A percentile compares a stretch with the other conserved stretches of the same genome.
Evolutionary conservation across 1,140 invertebrate genomes (phyloP).

Genomic region (Spodoptera litura): DNA sequence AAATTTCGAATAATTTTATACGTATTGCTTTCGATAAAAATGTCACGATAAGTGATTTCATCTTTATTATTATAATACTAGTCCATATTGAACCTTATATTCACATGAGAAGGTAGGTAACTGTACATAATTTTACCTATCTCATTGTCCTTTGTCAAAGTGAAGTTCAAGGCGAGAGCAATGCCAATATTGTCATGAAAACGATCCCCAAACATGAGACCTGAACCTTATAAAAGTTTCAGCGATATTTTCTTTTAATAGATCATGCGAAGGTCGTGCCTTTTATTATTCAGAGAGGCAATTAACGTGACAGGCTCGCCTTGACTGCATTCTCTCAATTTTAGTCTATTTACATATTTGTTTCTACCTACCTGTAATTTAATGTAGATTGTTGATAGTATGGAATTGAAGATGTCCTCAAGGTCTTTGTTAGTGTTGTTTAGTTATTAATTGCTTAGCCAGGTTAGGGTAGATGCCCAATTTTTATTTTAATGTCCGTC

Average conservation of each 20-base stretch:
- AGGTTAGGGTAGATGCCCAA: too few relatives aligned
- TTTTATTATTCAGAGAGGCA: conserved; percentile 18
- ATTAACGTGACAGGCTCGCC: conserved; percentile 1
- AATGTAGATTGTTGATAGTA: not conserved
- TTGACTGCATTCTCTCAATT: conserved; percentile 36
- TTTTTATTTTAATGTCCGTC: too few relatives aligned
- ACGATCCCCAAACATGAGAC: conserved; percentile 32
- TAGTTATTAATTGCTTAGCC: too few relatives aligned
- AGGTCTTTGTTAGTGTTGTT: not conserved
- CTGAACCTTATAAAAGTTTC: not conserved
- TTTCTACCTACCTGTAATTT: not conserved
- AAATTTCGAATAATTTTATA: too few relatives aligned
- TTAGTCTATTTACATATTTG: conserved; percentile 7
- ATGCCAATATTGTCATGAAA: conserved; percentile 16
- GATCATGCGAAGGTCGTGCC: conserved; percentile 11
- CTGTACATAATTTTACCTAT: not conserved
- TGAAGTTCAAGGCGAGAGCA: conserved; percentile 29
- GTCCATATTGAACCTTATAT: too few relatives aligned
- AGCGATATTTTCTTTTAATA: conserved; percentile 36
- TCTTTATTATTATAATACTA: too few relatives aligned
- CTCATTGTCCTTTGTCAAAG: not conserved
- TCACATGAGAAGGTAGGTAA: too few relatives aligned
- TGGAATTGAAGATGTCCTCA: conserved; percentile 3
- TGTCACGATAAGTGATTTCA: too few relatives aligned
- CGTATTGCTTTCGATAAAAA: too few relatives aligned